phyloP scores from a whole-genome alignment of 2,113 vertebrate genomes.

The Larimichthys polyactis region DNA sequence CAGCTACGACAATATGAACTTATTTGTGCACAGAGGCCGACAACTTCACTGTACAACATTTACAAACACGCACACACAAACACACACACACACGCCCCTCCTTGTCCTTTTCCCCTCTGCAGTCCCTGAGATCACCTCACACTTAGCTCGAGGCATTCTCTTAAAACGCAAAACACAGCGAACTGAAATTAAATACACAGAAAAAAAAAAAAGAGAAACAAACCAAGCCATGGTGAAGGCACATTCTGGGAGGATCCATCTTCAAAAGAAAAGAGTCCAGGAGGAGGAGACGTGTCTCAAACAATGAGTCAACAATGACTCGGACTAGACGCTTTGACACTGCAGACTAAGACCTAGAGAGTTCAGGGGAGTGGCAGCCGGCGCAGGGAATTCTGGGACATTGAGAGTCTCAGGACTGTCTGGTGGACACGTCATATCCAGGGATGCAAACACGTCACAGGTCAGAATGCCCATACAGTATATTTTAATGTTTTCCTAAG shows the following conservation, averaged over 20 bases:
- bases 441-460: conserved; percentile 56
- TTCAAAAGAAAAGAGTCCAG: conserved; percentile 54
- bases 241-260: conserved; percentile 76
- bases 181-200: conserved; percentile 43
- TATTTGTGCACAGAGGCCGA: conserved; percentile 41
- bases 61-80: conserved; percentile 30
- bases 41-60: conserved; percentile 53
- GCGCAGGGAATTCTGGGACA: conserved; percentile 51
- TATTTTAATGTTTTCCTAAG: not conserved
- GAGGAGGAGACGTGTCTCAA: conserved; percentile 39
- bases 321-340: too few relatives aligned
- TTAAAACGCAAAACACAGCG: conserved; percentile 53
- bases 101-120: conserved; percentile 46
- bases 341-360: not conserved
- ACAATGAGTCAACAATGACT: not conserved
- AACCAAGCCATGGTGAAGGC: conserved; percentile 77
- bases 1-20: conserved; percentile 23
- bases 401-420: conserved; percentile 10
- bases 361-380: conserved; percentile 29
- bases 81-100: not conserved
- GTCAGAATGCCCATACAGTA: not conserved
- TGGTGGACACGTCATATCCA: conserved; percentile 8
- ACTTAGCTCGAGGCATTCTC: conserved; percentile 72
- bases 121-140: conserved; percentile 84
- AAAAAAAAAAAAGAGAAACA: conserved; percentile 14